Conservation (phyloP, 2,797 vertebrate species). For the Miichthys miiuy region DNA sequence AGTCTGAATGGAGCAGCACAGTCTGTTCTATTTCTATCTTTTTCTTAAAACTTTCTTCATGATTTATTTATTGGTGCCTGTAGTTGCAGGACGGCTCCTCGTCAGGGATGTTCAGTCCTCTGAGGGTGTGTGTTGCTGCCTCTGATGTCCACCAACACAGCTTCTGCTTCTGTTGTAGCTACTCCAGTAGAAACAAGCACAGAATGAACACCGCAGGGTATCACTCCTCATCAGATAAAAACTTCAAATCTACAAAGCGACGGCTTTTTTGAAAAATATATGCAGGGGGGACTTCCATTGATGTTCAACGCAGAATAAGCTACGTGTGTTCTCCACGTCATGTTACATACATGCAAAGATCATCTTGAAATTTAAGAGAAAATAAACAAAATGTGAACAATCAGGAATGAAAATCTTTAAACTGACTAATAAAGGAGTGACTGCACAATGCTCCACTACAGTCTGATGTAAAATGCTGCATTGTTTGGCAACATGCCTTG, state of each 20-base stretch:
- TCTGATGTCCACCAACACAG: slow-evolving; percentile 58
- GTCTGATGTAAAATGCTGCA: slow-evolving; percentile 70
- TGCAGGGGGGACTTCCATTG: neutral
- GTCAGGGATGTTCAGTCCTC: slow-evolving; percentile 51
- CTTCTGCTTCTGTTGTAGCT: slow-evolving; percentile 46
- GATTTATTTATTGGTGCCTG: slow-evolving; percentile 77
- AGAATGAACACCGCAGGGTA: slow-evolving; percentile 37
- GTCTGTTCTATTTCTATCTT: slow-evolving; percentile 57
- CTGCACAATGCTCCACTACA: neutral
- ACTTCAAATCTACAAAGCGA: slow-evolving; percentile 43
- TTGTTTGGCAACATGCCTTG: slow-evolving; percentile 71
- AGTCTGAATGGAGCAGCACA: slow-evolving; percentile 37
- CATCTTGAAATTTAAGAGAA: neutral
- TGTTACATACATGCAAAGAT: neutral
- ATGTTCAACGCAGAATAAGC: slow-evolving; percentile 7
- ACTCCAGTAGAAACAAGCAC: slow-evolving; percentile 42
- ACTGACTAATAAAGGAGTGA: slow-evolving; percentile 14
- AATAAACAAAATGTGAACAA: neutral
- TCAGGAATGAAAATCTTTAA: neutral
- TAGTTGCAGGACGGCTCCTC: slow-evolving; percentile 53
- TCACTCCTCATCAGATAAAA: slow-evolving; percentile 38
- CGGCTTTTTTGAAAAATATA: slow-evolving; percentile 22
- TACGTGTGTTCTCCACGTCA: neutral
- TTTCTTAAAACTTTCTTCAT: slow-evolving; percentile 71
- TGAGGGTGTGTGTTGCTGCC: slow-evolving; percentile 51